Evolutionary conservation across 2,888 invertebrate genomes (phyloP).

Genomic region (Cosmopolites sordidus): DNA sequence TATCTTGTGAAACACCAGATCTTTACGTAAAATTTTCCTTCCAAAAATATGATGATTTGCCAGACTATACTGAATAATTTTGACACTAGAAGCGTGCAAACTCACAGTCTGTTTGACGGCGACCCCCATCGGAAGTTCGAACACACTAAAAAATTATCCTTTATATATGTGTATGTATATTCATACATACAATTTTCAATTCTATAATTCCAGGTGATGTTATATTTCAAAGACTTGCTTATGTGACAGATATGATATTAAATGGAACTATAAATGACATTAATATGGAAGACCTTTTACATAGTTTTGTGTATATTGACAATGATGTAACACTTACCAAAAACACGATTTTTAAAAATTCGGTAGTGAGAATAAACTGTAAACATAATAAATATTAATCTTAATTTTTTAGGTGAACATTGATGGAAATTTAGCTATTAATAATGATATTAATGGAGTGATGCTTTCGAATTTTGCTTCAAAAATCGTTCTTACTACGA

Average conservation of each 20-base stretch:
- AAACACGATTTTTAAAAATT: slow-evolving; percentile 35
- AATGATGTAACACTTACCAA: slow-evolving; percentile 32
- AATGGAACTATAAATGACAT: slow-evolving; percentile 36
- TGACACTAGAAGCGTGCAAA: too few relatives aligned
- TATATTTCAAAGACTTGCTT: slow-evolving; percentile 35
- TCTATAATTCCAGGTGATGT: slow-evolving; percentile 44
- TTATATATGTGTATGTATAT: too few relatives aligned
- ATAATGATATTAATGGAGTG: slow-evolving; percentile 38
- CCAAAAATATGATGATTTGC: too few relatives aligned
- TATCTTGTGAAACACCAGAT: too few relatives aligned
- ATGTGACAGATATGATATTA: slow-evolving; percentile 38
- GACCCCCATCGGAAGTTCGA: too few relatives aligned
- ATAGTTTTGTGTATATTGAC: slow-evolving; percentile 36
- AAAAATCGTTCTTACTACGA: slow-evolving; percentile 46
- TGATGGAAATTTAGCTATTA: slow-evolving; percentile 37
- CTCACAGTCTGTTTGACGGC: too few relatives aligned
- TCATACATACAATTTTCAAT: too few relatives aligned
- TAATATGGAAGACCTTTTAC: slow-evolving; percentile 33
- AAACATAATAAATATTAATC: background rate
- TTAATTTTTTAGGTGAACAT: slow-evolving; percentile 35
- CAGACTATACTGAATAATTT: too few relatives aligned
- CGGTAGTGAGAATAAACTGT: slow-evolving; percentile 26
- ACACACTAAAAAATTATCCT: too few relatives aligned
- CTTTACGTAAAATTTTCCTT: too few relatives aligned
- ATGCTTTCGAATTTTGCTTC: slow-evolving; percentile 43